phyloP scores from a whole-genome alignment of 2,888 invertebrate species.

The Sclerodermus sp. region DNA sequence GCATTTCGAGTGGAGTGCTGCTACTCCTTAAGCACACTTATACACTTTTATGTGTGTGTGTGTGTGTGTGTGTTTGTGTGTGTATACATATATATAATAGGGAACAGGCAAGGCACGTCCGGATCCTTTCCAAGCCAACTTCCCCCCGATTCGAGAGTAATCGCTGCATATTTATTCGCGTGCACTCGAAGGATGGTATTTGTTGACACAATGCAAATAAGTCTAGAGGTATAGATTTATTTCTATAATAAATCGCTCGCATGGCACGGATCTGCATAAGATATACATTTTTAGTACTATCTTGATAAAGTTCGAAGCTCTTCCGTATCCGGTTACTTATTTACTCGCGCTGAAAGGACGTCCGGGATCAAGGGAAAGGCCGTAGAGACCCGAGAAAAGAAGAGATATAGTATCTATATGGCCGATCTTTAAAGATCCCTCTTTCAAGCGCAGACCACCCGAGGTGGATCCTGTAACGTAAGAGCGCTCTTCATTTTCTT shows the following conservation, averaged over 20 bases:
- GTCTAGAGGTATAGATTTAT: too few relatives aligned
- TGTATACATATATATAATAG: too few relatives aligned
- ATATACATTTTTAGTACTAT: constrained; percentile 11
- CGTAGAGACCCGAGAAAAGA: constrained; percentile 12
- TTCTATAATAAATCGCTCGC: not conserved
- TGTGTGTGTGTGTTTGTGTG: too few relatives aligned
- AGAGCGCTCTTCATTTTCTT: not conserved
- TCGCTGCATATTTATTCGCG: too few relatives aligned
- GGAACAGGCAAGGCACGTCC: too few relatives aligned
- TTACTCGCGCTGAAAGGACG: constrained; percentile 27
- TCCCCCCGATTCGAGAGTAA: too few relatives aligned
- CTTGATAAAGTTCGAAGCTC: constrained; percentile 17
- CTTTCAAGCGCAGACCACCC: constrained; percentile 21
- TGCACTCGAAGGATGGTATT: too few relatives aligned
- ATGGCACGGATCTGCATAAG: constrained; percentile 1
- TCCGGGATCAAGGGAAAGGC: constrained; percentile 18
- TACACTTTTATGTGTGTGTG: too few relatives aligned
- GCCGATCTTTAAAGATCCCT: constrained; percentile 25
- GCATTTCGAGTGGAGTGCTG: too few relatives aligned
- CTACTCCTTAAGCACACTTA: too few relatives aligned
- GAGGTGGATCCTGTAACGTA: constrained; percentile 7
- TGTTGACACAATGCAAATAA: too few relatives aligned
- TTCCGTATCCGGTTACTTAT: constrained; percentile 32
- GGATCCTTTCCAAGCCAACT: too few relatives aligned
- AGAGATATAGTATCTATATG: constrained; percentile 12